Conservation (phyloP, 2,888 invertebrate genomes). For the Sarcophaga subvicina region DNA sequence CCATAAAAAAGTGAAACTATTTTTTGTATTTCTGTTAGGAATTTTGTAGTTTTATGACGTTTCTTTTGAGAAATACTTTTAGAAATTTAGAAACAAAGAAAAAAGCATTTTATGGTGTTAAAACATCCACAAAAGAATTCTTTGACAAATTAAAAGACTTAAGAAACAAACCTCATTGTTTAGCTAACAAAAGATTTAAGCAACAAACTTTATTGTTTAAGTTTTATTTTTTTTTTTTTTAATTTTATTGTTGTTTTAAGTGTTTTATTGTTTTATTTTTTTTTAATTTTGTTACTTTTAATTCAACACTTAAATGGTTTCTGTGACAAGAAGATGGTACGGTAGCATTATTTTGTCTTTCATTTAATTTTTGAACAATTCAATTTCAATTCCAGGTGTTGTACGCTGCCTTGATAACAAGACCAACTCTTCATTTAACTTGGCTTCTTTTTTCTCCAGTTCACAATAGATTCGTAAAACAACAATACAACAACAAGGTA, state of each 20-base stretch:
- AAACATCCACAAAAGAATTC: not conserved
- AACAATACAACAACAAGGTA: slow-evolving; percentile 12
- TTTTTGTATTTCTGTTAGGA: slow-evolving; percentile 9
- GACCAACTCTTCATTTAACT: not conserved
- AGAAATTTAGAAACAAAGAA: slow-evolving; percentile 1
- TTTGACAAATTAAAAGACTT: slow-evolving; percentile 23
- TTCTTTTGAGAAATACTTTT: slow-evolving; percentile 1
- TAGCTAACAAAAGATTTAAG: slow-evolving; percentile 55
- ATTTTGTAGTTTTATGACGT: slow-evolving; percentile 25
- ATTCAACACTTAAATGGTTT: not conserved
- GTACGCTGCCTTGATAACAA: slow-evolving; percentile 10
- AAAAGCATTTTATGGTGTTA: slow-evolving; percentile 6
- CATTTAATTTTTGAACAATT: slow-evolving; percentile 32
- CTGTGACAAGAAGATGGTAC: slow-evolving; percentile 44
- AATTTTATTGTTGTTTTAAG: slow-evolving; percentile 21
- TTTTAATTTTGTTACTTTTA: not conserved
- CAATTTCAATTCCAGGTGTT: slow-evolving; percentile 15
- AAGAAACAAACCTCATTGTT: slow-evolving; percentile 33
- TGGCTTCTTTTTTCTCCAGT: not conserved
- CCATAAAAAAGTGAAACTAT: slow-evolving; percentile 43
- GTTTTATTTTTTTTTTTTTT: not conserved
- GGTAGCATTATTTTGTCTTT: slow-evolving; percentile 26
- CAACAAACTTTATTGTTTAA: slow-evolving; percentile 24
- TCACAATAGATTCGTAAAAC: slow-evolving; percentile 15
- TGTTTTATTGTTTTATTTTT: slow-evolving; percentile 25